Conservation (phyloP, 2,113 vertebrate genomes). For the Trogon surrucura region DNA sequence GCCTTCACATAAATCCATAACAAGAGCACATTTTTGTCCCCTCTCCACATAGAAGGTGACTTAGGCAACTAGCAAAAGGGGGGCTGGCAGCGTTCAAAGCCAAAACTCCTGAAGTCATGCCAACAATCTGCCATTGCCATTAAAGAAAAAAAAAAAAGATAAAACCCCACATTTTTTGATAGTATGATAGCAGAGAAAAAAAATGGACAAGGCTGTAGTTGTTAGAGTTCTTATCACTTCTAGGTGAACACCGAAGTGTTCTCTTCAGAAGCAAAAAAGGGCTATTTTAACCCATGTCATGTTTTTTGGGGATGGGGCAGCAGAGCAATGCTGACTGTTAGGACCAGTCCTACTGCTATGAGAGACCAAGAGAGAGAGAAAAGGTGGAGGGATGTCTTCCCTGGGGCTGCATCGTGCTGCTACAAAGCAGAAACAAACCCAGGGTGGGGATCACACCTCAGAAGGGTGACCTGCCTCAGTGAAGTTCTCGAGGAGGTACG, state of each 20-base stretch:
- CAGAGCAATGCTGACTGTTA: neutral
- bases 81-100: neutral
- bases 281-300: neutral
- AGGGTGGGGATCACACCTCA: neutral
- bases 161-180: neutral
- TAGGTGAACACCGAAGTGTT: neutral
- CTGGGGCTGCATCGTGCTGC: neutral
- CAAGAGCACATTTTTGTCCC: neutral
- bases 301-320: rapidly evolving
- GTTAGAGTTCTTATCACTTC: neutral
- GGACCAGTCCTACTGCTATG: neutral
- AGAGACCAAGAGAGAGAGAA: neutral
- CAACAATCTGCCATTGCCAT: neutral
- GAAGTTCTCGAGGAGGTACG: rapidly evolving
- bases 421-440: neutral
- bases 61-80: neutral
- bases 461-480: neutral
- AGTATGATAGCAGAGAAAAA: neutral
- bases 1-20: neutral
- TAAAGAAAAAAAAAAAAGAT: neutral
- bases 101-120: neutral
- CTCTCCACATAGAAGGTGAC: neutral
- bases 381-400: neutral
- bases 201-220: neutral
- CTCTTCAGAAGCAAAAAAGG: neutral